Conservation (phyloP, 2,888 invertebrate species). For the Hydraecia micacea region DNA sequence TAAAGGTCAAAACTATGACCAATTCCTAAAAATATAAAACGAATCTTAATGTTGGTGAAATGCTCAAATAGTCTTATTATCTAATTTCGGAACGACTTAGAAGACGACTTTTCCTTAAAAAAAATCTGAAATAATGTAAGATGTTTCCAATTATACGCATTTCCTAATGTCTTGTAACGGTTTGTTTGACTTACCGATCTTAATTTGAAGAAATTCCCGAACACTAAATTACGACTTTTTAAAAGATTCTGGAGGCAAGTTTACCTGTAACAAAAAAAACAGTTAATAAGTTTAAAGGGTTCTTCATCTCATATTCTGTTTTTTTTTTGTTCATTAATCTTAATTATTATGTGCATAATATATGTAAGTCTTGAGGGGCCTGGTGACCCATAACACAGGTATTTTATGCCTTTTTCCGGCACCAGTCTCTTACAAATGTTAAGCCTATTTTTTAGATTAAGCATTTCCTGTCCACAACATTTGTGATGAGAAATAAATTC, state of each 20-base stretch:
- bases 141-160: no score
- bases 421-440: no score
- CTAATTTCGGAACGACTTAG: not conserved
- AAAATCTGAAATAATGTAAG: not conserved
- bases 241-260: not conserved
- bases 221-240: not conserved
- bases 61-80: not conserved
- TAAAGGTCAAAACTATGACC: not conserved
- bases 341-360: no score
- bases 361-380: no score
- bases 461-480: no score
- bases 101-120: not conserved
- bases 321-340: no score
- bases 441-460: no score
- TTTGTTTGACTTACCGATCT: conserved; percentile 6
- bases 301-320: no score
- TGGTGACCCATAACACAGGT: no score
- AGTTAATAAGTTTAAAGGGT: not conserved
- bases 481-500: no score
- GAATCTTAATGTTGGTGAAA: not conserved
- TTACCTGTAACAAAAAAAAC: conserved; percentile 27
- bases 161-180: no score
- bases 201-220: not conserved
- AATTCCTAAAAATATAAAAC: not conserved
- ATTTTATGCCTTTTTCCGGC: no score